Percentiles rank a stretch among this genome's conserved stretches.
Evolutionary conservation across 92 coral and sea anemone species (phyloP).

Genomic region (Porites divaricata): DNA sequence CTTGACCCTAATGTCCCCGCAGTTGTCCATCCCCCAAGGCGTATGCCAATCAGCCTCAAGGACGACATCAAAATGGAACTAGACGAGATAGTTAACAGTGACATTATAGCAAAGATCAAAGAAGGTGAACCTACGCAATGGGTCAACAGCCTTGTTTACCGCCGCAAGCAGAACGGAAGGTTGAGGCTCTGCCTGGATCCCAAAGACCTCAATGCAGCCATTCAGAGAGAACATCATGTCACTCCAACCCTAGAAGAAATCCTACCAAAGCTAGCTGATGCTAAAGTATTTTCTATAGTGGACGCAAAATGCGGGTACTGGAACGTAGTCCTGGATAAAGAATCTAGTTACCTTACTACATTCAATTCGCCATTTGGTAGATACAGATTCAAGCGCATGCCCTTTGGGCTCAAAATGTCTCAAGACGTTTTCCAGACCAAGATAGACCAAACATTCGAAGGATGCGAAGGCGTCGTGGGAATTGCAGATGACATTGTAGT

Average conservation of each 20-base stretch:
- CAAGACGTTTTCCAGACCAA: neutral
- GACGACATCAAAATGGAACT: constrained; percentile 72
- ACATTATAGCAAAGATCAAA: constrained; percentile 58
- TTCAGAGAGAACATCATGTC: constrained; percentile 68
- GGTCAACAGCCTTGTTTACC: constrained; percentile 34
- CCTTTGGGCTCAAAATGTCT: constrained; percentile 7
- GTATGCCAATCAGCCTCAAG: constrained; percentile 51
- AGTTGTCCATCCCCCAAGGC: constrained; percentile 44
- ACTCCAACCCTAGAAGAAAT: neutral
- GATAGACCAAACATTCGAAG: constrained; percentile 70
- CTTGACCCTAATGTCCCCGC: constrained; percentile 54
- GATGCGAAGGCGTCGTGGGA: constrained; percentile 20
- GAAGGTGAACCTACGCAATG: constrained; percentile 70
- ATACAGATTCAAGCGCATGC: constrained; percentile 53
- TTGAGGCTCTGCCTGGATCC: too few species aligned
- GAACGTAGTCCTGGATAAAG: constrained; percentile 58
- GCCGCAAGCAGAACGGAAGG: too few species aligned
- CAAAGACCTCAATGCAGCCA: constrained; percentile 20
- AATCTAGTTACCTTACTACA: constrained; percentile 53
- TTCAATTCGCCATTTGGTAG: constrained; percentile 67
- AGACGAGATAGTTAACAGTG: constrained; percentile 60
- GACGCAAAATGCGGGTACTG: constrained; percentile 70
- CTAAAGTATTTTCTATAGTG: constrained; percentile 45
- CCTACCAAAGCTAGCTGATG: constrained; percentile 58
- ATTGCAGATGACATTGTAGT: constrained; percentile 48